phyloP scores from a whole-genome alignment of 2,888 invertebrate species.

The Labia minor region DNA sequence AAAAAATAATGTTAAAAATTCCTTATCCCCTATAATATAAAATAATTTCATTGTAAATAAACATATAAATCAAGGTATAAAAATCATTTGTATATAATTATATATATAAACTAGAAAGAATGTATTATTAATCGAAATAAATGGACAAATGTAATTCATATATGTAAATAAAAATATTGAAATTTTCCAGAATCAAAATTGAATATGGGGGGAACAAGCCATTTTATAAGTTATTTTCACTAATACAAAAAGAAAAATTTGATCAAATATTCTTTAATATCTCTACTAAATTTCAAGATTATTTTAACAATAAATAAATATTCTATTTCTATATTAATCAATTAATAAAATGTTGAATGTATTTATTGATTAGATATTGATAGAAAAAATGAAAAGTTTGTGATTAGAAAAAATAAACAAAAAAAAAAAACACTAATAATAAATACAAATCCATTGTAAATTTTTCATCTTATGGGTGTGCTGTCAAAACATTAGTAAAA shows the following conservation, averaged over 20 bases:
- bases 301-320: background rate
- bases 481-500: background rate
- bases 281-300: background rate
- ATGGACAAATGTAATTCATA: slow-evolving; percentile 17
- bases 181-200: no score
- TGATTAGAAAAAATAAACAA: background rate
- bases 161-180: slow-evolving; percentile 14
- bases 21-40: no score
- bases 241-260: background rate
- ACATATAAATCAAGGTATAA: slow-evolving; percentile 3
- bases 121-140: background rate
- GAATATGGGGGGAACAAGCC: no score
- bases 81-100: slow-evolving; percentile 24
- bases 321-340: background rate
- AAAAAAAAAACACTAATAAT: no score
- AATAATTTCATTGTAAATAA: slow-evolving; percentile 25
- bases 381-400: background rate
- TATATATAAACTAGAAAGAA: slow-evolving; percentile 21
- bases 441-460: background rate
- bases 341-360: no score
- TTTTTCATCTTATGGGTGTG: background rate
- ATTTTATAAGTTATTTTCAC: background rate
- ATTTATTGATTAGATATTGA: no score
- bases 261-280: background rate
- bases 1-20: no score